A percentile compares a stretch with the other conserved stretches of the same genome.
Conservation (phyloP, 2,113 vertebrate genomes). For the Anguilla japonica region DNA sequence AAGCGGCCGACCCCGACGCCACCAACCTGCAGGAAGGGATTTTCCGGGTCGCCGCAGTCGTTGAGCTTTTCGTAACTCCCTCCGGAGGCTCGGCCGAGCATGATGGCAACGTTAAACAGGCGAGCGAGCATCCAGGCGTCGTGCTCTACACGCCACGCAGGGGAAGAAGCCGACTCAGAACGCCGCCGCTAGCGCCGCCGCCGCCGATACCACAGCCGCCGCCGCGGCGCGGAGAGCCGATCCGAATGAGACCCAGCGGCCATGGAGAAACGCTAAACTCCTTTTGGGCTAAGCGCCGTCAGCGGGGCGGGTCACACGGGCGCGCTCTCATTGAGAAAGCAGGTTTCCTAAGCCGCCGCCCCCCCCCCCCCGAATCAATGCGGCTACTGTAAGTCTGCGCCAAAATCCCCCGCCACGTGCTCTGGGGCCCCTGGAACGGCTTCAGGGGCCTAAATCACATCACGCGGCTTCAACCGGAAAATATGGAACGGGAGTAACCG, state of each 20-base stretch:
- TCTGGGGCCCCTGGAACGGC: conserved; percentile 33
- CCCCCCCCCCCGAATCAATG: conserved; percentile 61
- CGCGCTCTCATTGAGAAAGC: conserved; percentile 65
- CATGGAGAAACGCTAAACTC: conserved; percentile 34
- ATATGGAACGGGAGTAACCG: conserved; percentile 39
- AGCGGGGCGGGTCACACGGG: conserved; percentile 71
- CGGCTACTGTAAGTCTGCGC: conserved; percentile 54
- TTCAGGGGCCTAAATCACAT: conserved; percentile 59
- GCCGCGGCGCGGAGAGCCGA: conserved; percentile 59
- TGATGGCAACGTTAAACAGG: conserved; percentile 68
- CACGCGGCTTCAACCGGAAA: conserved; percentile 61
- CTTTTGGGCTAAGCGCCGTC: conserved; percentile 11
- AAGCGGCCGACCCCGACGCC: background rate
- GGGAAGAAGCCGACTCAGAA: conserved; percentile 16
- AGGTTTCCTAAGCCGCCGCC: conserved; percentile 43
- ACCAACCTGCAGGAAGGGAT: conserved; percentile 71
- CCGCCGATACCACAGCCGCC: no score
- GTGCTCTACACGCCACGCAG: conserved; percentile 50
- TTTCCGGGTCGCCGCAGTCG: conserved; percentile 62
- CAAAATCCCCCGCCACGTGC: conserved; percentile 54
- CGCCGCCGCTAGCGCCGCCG: conserved; percentile 45
- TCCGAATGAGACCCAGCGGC: conserved; percentile 55
- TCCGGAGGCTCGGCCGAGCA: conserved; percentile 72
- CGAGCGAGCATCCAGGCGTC: conserved; percentile 65
- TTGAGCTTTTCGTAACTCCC: conserved; percentile 73